These are phyloP conservation scores for Ichneumon xanthorius DNA, from an alignment of 2,888 invertebrate species.

Conservation along the genomic window DNA sequence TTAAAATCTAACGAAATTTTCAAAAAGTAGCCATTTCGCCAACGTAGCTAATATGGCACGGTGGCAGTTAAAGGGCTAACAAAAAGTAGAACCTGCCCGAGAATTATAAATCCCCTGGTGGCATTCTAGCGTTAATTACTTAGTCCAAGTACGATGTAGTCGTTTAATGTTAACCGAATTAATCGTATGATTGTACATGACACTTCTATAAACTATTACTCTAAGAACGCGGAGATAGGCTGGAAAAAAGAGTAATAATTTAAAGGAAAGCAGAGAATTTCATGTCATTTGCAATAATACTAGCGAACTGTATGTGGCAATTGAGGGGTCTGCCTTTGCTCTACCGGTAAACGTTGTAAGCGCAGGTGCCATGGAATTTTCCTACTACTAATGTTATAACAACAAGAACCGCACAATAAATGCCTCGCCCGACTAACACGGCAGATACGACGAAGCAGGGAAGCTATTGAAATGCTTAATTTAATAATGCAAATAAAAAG, in stretches of 20 bases:
- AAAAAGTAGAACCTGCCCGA: neutral
- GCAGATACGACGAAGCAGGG: conserved; percentile 2
- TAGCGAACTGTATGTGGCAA: conserved; percentile 3
- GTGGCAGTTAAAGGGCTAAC: neutral
- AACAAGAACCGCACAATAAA: conserved; percentile 3
- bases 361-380: conserved; percentile 6
- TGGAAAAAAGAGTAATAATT: neutral
- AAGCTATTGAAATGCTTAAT: neutral
- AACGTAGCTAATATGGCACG: neutral
- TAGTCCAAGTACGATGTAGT: conserved; percentile 15
- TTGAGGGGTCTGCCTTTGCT: conserved; percentile 12
- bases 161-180: conserved; percentile 1
- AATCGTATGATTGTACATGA: conserved; percentile 29
- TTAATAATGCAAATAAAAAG: conserved; percentile 14
- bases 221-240: neutral
- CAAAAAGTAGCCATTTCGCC: neutral
- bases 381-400: conserved; percentile 39
- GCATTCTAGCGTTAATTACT: conserved; percentile 35
- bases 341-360: conserved; percentile 15
- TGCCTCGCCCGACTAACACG: conserved; percentile 30
- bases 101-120: neutral
- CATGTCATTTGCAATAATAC: conserved; percentile 6
- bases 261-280: neutral
- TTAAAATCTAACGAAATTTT: too few species aligned
- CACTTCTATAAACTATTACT: neutral